Conservation (phyloP, 2,888 invertebrate genomes). For the Deilephila elpenor region DNA sequence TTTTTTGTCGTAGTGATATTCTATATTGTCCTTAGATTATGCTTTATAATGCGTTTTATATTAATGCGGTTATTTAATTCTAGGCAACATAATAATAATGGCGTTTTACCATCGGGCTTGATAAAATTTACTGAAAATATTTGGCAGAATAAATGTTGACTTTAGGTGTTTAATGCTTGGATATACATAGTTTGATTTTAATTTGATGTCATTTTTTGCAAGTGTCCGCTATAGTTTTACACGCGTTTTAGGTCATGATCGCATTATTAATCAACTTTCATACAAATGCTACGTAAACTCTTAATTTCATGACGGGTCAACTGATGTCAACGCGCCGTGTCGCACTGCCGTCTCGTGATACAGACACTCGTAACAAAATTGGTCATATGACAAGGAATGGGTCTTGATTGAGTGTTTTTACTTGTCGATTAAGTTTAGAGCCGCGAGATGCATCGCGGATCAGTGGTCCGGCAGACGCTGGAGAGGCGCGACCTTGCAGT, state of each 20-base stretch:
- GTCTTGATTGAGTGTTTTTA: conserved; percentile 33
- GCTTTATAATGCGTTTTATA: no score
- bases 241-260: neutral
- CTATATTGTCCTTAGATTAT: no score
- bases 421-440: conserved; percentile 26
- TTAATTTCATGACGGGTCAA: conserved; percentile 7
- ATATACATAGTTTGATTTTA: no score
- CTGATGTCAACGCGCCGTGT: conserved; percentile 1
- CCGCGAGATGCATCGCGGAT: conserved; percentile 22
- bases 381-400: conserved; percentile 36
- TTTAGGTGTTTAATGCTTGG: no score
- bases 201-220: no score
- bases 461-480: conserved; percentile 27
- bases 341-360: conserved; percentile 14
- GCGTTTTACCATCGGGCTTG: no score
- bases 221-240: no score
- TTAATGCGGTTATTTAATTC: no score
- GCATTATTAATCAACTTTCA: neutral
- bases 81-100: no score
- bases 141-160: no score
- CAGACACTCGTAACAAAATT: conserved; percentile 28
- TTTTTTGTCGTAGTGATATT: no score
- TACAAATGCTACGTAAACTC: neutral
- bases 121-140: no score
- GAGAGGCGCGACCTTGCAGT: conserved; percentile 7